Base-by-base conservation (phyloP, 2,888 invertebrate genomes). In the Agrochola lota region DNA sequence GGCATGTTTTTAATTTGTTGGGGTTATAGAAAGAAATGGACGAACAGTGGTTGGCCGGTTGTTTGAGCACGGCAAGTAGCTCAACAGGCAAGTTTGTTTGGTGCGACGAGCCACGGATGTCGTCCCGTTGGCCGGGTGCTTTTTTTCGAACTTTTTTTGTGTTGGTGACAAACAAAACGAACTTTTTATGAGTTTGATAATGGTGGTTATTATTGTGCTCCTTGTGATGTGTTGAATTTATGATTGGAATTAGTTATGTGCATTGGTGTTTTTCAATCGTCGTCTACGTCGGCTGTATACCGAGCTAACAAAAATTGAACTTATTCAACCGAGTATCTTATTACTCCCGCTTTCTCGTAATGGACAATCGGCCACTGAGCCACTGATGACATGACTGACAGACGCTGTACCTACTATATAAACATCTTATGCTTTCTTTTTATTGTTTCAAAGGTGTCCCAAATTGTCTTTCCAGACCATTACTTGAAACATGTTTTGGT, bases 51-150 rank as follows among this genome's bases (percentile, higher is more conserved):
- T 90, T 81, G 91, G 90, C 89, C 88, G 90, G 87, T 87, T 88
- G 89, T 91, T 89, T 91, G 89, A 84, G 80, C 70, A 75, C 74
- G 75, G 80, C 78, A 75, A 85, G 78, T 83, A 85, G 81, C 88
- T 88, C 90, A 89, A 89, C 88, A 87, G 83, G 87, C 94, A 93
- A 94, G 95, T 95, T 95, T 93, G 95, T 94, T 94, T 94, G 93
- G 92, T 89, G 92, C 94, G 93, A 91, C 92, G 92, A 92, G 92
- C 91, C 91, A 90, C 92, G 94, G 92, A 91, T 91, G 95, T 94
- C 91, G 95, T 94, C 88, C 92, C 91, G 91, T 91, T 87, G 90
- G 91, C 91, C 92, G 93, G 91, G 90, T 90, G 89, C 91, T 91
- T 91, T 92, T 91, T 92, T 94, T 93, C 93, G 93, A 94, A 95